A percentile compares a stretch with the other conserved stretches of the same genome.
These are phyloP conservation scores for Clytia hemisphaerica DNA, from an alignment of 30 jellyfish, hydroid and myxozoan genomes.

Conservation along the genomic window DNA sequence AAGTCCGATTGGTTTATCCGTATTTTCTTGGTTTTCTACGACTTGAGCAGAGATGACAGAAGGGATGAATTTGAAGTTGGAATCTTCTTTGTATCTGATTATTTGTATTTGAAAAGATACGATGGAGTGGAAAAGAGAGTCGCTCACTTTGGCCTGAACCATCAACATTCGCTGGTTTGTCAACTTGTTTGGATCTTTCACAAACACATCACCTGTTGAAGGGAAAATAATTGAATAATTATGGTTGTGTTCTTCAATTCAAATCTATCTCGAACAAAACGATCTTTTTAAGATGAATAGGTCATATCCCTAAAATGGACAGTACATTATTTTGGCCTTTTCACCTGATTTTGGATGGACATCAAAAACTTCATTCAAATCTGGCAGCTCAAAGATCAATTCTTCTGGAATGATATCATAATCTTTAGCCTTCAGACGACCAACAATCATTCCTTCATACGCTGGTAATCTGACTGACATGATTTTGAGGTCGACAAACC, in stretches of 20 bases:
- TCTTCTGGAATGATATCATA: slow-evolving; percentile 58
- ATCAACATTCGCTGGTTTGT: slow-evolving; percentile 32
- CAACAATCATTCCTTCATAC: slow-evolving; percentile 51
- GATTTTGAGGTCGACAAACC: slow-evolving; percentile 40
- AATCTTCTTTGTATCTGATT: slow-evolving; percentile 7
- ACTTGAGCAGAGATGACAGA: slow-evolving; percentile 34
- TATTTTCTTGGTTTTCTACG: slow-evolving; percentile 38
- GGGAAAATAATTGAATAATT: not conserved
- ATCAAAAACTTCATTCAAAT: slow-evolving; percentile 32
- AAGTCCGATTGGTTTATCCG: slow-evolving; percentile 8
- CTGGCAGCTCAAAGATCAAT: slow-evolving; percentile 36
- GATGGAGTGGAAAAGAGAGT: slow-evolving; percentile 62
- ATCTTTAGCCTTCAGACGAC: slow-evolving; percentile 61
- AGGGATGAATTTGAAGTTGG: slow-evolving; percentile 43
- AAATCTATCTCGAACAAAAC: too few relatives aligned
- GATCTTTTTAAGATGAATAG: too few relatives aligned
- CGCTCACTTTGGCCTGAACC: slow-evolving; percentile 60
- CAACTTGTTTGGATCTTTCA: slow-evolving; percentile 10
- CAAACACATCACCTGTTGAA: slow-evolving; percentile 23
- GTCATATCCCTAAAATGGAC: not conserved
- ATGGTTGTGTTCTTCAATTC: not conserved
- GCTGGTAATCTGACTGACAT: slow-evolving; percentile 50
- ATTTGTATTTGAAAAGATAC: slow-evolving; percentile 39
- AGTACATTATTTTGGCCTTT: not conserved
- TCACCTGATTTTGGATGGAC: slow-evolving; percentile 56